phyloP scores from a whole-genome alignment of 2,797 vertebrate genomes.

The Galaxias olidus region DNA sequence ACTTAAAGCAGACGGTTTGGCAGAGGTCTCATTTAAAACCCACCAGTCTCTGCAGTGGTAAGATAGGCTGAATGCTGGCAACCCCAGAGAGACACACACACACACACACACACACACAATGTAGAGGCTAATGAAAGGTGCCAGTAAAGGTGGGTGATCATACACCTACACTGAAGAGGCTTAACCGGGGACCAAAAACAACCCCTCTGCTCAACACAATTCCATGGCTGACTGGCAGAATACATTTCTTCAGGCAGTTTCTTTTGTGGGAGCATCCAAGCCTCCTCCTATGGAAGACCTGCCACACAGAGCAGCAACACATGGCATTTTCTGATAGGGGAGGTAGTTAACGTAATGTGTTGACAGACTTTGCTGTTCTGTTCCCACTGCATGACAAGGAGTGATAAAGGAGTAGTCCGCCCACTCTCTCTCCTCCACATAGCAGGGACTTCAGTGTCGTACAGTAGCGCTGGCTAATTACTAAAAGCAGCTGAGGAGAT shows the following conservation, averaged over 20 bases:
- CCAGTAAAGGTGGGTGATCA: slow-evolving; percentile 78
- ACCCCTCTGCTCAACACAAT: slow-evolving; percentile 32
- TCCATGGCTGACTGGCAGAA: too few species aligned
- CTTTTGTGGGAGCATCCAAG: too few species aligned
- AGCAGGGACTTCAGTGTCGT: too few species aligned
- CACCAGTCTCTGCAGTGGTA: too few species aligned
- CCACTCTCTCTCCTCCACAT: slow-evolving; percentile 20
- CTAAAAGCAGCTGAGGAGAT: too few species aligned
- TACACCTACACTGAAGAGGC: slow-evolving; percentile 73
- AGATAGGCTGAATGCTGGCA: slow-evolving; percentile 33
- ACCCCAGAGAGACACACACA: slow-evolving; percentile 5
- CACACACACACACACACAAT: slow-evolving; percentile 18
- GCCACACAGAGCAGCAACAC: slow-evolving; percentile 8
- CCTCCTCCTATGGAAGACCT: too few species aligned
- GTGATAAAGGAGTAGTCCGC: slow-evolving; percentile 37
- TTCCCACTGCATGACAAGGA: slow-evolving; percentile 59
- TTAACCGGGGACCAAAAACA: slow-evolving; percentile 67
- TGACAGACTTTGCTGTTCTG: slow-evolving; percentile 43
- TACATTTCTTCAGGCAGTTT: too few species aligned
- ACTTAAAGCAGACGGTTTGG: too few species aligned
- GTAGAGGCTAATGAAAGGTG: slow-evolving; percentile 70
- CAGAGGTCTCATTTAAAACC: too few species aligned
- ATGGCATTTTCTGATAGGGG: slow-evolving; percentile 35
- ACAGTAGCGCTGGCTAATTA: too few species aligned
- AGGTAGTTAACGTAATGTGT: slow-evolving; percentile 62